Base-by-base conservation (phyloP, 2,113 vertebrate species). In the Scomber japonicus region DNA sequence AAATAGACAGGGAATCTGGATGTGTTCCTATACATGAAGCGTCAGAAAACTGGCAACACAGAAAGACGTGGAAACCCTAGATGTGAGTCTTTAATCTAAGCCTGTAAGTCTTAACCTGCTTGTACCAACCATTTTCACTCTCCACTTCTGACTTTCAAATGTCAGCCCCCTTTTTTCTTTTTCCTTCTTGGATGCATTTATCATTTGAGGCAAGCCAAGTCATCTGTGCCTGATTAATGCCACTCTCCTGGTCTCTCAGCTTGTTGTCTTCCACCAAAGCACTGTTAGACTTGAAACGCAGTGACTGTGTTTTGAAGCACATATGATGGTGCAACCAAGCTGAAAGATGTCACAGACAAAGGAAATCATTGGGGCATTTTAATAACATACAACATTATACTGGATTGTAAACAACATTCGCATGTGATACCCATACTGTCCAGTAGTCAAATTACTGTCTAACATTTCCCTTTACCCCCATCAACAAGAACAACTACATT, bases 141-240 rank as follows among this genome's bases (percentile, higher is more conserved):
- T 63, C 75, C 46, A 50, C 74, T 56, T 57, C 27, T 55, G 57
- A 67, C 79, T 81, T 81, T 81, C 15, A 87, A 83, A 88, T 76
- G 70, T 84, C 82, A 79, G 11, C 61, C 16, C 16, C 19, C 73
- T 24, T 71, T 31, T 19, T 21, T 13, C 12, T 40, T 64, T 45
- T n/a, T 21, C 50, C 30, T 59, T 49, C 51, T 50, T 15, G 40
- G 71, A 63, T 74, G 78, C 71, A 14, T 85, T 82, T 69, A 70
- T 84, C 53, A 56, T 30, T 65, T 0, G 7, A 66, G 69, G 62
- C 68, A 54, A 68, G 55, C 56, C 81, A 30, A 80, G 83, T 86
- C 88, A 78, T 77, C 78, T 80, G 57, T 77, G 75, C 12, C 78
- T 83, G 67, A 87, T 86, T 81, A 80, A 82, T 76, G 82, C 82